These are phyloP conservation scores for Drosophila repletoides DNA, from an alignment of 1,140 invertebrate genomes.

Conservation along the genomic window DNA sequence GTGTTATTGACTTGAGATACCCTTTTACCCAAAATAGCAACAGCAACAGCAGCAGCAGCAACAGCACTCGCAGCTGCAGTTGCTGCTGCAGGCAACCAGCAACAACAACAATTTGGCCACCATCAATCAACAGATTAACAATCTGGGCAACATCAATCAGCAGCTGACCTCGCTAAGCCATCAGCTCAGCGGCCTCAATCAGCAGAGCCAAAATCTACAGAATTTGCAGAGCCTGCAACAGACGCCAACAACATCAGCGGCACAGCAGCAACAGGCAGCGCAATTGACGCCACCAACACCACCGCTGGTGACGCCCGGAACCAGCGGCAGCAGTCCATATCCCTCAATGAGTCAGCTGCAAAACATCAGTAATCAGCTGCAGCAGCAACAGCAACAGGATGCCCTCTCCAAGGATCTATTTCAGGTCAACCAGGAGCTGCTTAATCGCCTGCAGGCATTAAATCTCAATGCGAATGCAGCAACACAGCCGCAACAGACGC, in stretches of 20 bases:
- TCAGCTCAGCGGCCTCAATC: constrained; percentile 80
- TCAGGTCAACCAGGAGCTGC: constrained; percentile 83
- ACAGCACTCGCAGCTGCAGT: constrained; percentile 71
- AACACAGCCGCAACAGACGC: constrained; percentile 24
- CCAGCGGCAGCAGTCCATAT: constrained; percentile 49
- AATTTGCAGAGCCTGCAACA: constrained; percentile 76
- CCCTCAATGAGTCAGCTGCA: constrained; percentile 77
- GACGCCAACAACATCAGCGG: constrained; percentile 47
- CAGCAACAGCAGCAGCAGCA: constrained; percentile 59
- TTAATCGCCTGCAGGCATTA: constrained; percentile 84
- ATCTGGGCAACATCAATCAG: constrained; percentile 80
- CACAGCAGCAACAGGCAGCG: constrained; percentile 56
- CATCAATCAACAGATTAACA: constrained; percentile 82
- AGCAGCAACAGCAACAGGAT: constrained; percentile 66
- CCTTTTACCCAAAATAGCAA: constrained; percentile 25
- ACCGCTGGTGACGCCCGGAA: constrained; percentile 6
- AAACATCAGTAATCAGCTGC: constrained; percentile 71
- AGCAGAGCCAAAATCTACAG: constrained; percentile 81
- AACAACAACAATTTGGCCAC: constrained; percentile 81
- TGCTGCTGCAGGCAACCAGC: constrained; percentile 77
- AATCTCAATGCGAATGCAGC: constrained; percentile 74
- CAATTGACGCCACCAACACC: constrained; percentile 49
- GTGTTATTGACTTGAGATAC: constrained; percentile 42
- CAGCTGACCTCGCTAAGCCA: constrained; percentile 78
- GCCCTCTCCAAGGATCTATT: constrained; percentile 77